Conservation (phyloP, 2,797 vertebrate species). For the Amazona finschi region DNA sequence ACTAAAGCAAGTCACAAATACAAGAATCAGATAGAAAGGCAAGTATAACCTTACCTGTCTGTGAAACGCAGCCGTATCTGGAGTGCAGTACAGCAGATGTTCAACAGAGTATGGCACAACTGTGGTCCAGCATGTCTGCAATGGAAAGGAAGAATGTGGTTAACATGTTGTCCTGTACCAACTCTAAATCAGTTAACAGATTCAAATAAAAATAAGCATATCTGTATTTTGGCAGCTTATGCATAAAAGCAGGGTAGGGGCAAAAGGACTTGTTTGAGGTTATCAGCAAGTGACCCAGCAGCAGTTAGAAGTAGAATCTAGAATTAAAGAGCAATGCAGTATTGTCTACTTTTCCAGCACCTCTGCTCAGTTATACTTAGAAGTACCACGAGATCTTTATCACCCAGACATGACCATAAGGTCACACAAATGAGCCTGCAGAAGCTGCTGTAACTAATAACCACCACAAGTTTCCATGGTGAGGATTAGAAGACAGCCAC, state of each 20-base stretch:
- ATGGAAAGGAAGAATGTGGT: not conserved
- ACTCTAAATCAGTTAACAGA: not conserved
- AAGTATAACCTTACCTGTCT: constrained; percentile 6
- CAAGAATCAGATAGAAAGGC: not conserved
- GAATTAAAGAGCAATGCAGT: not conserved
- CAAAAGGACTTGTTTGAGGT: not conserved
- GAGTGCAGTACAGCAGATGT: not conserved
- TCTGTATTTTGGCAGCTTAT: not conserved
- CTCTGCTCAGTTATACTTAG: not conserved
- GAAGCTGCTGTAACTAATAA: not conserved
- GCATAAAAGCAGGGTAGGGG: not conserved
- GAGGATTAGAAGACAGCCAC: not conserved
- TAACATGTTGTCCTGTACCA: not conserved
- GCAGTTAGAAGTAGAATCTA: not conserved
- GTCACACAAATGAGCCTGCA: not conserved
- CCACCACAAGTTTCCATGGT: not conserved
- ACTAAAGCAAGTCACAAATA: not conserved
- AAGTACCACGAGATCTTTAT: not conserved
- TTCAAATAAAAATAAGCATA: not conserved
- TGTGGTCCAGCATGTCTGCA: not conserved
- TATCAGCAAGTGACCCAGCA: not conserved
- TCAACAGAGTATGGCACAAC: not conserved
- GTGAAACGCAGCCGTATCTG: not conserved
- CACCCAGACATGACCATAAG: not conserved
- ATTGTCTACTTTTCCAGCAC: not conserved